A percentile compares a stretch with the other conserved stretches of the same genome.
These are phyloP conservation scores for Pollenia angustigena DNA, from an alignment of 2,888 invertebrate species.

Conservation along the genomic window DNA sequence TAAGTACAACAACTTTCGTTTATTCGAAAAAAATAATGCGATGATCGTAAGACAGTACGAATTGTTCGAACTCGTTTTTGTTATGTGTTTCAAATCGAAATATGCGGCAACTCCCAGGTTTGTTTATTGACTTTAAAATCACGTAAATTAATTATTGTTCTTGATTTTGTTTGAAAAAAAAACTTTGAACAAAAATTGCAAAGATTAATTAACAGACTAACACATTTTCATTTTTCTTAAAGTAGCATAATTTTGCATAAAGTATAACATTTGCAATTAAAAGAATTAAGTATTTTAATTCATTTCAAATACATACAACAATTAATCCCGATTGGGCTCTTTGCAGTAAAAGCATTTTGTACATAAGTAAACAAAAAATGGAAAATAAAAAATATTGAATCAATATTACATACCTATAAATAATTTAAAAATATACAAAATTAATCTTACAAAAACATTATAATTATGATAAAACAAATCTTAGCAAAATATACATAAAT, in stretches of 20 bases:
- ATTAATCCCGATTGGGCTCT: not conserved
- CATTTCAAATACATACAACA: too few species aligned
- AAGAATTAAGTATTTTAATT: too few species aligned
- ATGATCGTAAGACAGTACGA: too few species aligned
- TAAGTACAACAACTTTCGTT: too few species aligned
- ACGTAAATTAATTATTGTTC: too few species aligned
- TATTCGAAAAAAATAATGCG: too few species aligned
- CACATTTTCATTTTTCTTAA: not conserved
- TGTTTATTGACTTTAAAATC: not conserved
- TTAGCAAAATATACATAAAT: slow-evolving; percentile 70
- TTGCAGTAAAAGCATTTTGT: not conserved
- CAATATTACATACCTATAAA: slow-evolving; percentile 3
- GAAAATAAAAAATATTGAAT: slow-evolving; percentile 36
- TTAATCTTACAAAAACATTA: slow-evolving; percentile 42
- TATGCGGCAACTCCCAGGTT: not conserved
- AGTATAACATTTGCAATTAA: not conserved
- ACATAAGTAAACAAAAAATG: not conserved
- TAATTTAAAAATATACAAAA: slow-evolving; percentile 21
- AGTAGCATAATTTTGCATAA: not conserved
- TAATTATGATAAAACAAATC: slow-evolving; percentile 25
- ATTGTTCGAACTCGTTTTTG: too few species aligned
- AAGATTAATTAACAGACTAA: not conserved
- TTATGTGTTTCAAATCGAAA: too few species aligned
- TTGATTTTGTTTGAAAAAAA: too few species aligned
- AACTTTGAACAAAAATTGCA: not conserved